These are phyloP conservation scores for Poliocrania exsul DNA, from an alignment of 2,797 vertebrate genomes.

Conservation along the genomic window DNA sequence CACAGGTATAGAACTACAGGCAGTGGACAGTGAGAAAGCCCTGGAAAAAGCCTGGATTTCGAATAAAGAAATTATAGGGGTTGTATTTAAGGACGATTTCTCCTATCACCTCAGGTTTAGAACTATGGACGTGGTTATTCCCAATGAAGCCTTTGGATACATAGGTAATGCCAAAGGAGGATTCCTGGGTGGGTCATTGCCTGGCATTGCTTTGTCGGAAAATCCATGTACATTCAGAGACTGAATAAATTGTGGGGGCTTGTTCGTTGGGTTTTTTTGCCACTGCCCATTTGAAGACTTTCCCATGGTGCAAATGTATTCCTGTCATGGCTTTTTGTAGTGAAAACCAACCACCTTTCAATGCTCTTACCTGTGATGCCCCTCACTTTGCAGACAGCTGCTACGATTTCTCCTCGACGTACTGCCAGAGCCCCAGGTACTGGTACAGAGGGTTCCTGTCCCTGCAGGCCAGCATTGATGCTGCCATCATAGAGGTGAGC, in stretches of 20 bases:
- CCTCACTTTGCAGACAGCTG: constrained; percentile 28
- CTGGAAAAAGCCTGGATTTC: constrained; percentile 12
- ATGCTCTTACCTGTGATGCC: not conserved
- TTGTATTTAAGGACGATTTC: constrained; percentile 56
- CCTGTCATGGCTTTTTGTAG: not conserved
- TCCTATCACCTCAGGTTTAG: constrained; percentile 62
- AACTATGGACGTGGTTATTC: rapidly evolving
- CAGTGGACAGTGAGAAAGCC: not conserved
- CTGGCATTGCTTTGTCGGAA: not conserved
- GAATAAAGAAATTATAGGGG: not conserved
- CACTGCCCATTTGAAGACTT: not conserved
- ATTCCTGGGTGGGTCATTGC: not conserved
- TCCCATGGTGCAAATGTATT: not conserved
- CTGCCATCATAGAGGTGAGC: constrained; percentile 68
- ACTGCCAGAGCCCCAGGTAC: not conserved
- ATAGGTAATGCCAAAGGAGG: constrained; percentile 28
- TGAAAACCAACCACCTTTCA: rapidly evolving
- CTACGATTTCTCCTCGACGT: rapidly evolving
- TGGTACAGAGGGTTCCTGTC: constrained; percentile 64
- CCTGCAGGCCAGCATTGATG: constrained; percentile 66
- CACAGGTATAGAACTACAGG: constrained; percentile 34
- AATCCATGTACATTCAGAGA: not conserved
- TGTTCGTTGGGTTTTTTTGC: not conserved
- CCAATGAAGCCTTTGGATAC: not conserved
- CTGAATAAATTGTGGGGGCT: not conserved